Conservation (phyloP, 2,888 invertebrate genomes). For the Panzeria rudis region DNA sequence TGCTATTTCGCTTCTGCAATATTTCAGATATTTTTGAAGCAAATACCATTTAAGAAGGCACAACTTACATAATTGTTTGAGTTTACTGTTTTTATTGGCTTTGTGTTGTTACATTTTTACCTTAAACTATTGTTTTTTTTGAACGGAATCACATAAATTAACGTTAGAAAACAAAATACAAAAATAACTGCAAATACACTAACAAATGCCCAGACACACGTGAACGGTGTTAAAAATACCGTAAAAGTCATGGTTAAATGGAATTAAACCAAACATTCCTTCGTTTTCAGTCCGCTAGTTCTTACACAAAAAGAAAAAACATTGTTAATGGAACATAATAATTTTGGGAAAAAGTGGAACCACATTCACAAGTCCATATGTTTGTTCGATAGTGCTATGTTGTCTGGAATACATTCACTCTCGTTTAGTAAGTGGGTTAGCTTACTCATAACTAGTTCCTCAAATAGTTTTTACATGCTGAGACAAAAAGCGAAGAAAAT, state of each 20-base stretch:
- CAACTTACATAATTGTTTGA: not conserved
- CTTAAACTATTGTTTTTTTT: constrained; percentile 5
- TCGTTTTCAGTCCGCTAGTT: not conserved
- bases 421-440: no score
- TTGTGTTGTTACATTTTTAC: not conserved
- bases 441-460: no score
- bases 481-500: no score
- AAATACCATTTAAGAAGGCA: not conserved
- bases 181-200: not conserved
- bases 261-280: constrained; percentile 1
- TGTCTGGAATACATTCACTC: no score
- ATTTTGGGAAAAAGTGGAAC: no score
- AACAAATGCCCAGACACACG: not conserved
- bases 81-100: not conserved
- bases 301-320: no score
- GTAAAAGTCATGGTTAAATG: constrained; percentile 30
- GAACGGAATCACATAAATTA: constrained; percentile 33
- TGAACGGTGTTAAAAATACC: not conserved
- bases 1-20: not conserved
- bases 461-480: no score
- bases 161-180: not conserved
- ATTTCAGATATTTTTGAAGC: not conserved
- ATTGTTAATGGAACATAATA: no score
- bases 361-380: no score
- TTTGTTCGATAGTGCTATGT: no score